A percentile compares a stretch with the other conserved stretches of the same genome.
Evolutionary conservation across 2,888 invertebrate species (phyloP).

Genomic region (Isotomurus palustris): DNA sequence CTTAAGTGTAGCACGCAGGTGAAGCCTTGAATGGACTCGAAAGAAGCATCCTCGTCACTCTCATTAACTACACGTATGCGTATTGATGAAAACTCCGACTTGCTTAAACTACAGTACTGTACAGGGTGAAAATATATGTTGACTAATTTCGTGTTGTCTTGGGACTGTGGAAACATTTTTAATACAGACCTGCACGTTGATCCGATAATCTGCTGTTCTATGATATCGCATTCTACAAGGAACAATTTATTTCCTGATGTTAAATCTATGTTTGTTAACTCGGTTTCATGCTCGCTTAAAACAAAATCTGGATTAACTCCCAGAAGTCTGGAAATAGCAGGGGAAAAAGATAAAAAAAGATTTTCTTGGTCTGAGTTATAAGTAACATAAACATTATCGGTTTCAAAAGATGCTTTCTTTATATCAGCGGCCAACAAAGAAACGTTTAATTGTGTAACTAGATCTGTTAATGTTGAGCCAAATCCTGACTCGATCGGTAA

Average conservation of each 20-base stretch:
- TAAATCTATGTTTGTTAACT: not conserved
- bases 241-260: not conserved
- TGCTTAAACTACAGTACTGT: not conserved
- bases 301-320: no score
- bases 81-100: not conserved
- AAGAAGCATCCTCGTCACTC: not conserved
- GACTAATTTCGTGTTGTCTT: not conserved
- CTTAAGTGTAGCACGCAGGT: constrained; percentile 3
- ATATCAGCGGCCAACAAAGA: not conserved
- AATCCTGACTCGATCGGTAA: not conserved
- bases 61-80: not conserved
- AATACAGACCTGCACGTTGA: not conserved
- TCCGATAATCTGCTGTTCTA: not conserved
- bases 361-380: no score
- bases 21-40: not conserved
- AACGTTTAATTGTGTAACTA: not conserved
- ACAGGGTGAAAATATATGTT: not conserved
- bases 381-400: no score
- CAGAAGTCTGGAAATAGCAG: no score
- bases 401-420: no score
- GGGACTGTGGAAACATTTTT: not conserved
- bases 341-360: no score
- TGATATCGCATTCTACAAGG: constrained; percentile 1
- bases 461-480: not conserved
- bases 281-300: not conserved